phyloP scores from a whole-genome alignment of 2,888 invertebrate species.

The Mythimna vitellina region DNA sequence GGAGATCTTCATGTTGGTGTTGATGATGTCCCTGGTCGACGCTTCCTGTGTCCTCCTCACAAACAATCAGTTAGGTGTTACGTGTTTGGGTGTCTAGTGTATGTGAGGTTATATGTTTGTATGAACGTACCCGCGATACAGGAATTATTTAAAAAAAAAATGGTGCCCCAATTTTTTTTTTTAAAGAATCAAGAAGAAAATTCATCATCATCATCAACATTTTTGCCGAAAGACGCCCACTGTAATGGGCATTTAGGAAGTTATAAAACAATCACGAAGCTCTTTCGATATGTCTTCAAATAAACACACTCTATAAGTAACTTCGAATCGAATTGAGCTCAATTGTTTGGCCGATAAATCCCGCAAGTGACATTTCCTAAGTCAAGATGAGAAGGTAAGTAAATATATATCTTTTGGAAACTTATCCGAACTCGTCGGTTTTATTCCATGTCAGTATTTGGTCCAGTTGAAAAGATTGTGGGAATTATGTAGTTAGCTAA shows the following conservation, averaged over 20 bases:
- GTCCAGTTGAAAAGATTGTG: neutral
- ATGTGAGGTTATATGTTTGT: no score
- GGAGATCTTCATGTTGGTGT: no score
- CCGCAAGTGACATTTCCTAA: conserved; percentile 47
- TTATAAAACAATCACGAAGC: conserved; percentile 8
- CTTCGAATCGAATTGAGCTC: conserved; percentile 33
- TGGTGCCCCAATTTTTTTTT: no score
- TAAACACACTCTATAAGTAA: conserved; percentile 21
- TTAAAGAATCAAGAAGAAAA: no score
- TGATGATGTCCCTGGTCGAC: no score
- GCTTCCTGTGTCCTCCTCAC: no score
- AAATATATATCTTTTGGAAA: conserved; percentile 47
- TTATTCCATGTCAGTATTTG: conserved; percentile 5
- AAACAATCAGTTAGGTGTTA: no score
- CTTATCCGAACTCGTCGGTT: conserved; percentile 4
- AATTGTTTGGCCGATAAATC: conserved; percentile 53
- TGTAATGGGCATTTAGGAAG: neutral
- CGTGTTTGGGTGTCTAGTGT: no score
- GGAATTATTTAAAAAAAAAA: no score
- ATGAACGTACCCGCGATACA: no score
- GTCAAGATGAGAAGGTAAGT: conserved; percentile 48
- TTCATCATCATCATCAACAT: no score
- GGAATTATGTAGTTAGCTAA: neutral
- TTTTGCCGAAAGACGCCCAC: neutral
- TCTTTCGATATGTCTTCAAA: conserved; percentile 30